phyloP scores from a whole-genome alignment of 1,140 invertebrate genomes.

The Gyrodactylus salaris region DNA sequence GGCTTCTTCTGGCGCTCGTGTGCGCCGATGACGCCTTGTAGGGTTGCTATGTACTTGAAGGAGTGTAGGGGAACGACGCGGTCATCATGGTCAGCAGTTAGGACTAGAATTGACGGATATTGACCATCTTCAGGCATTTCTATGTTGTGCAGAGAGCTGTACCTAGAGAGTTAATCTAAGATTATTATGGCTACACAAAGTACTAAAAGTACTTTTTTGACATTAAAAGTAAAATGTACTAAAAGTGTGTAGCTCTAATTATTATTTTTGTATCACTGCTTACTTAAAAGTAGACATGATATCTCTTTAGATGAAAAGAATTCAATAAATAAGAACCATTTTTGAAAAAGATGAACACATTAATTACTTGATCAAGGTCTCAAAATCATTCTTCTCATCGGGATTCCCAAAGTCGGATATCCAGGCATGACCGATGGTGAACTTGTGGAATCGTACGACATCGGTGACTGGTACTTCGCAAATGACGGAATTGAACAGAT shows the following conservation, averaged over 20 bases:
- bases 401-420: conserved; percentile 69
- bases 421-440: conserved; percentile 87
- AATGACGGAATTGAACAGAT: conserved; percentile 59
- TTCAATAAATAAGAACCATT: neutral
- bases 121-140: conserved; percentile 22
- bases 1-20: conserved; percentile 41
- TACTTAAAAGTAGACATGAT: too few species aligned
- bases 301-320: neutral
- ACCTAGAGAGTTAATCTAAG: too few species aligned
- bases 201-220: too few species aligned
- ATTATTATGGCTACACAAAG: too few species aligned
- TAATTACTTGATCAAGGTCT: conserved; percentile 42
- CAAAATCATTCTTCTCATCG: conserved; percentile 50
- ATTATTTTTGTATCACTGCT: too few species aligned
- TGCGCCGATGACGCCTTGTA: conserved; percentile 39
- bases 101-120: conserved; percentile 55
- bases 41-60: conserved; percentile 57
- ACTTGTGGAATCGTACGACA: conserved; percentile 83
- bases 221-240: too few species aligned
- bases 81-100: conserved; percentile 90
- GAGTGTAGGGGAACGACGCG: conserved; percentile 75
- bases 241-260: too few species aligned
- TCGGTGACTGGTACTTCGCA: conserved; percentile 73
- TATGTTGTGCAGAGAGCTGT: conserved; percentile 78
- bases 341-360: neutral